Evolutionary conservation across 2,797 vertebrate species (phyloP), one percentile per base, ranked within the genome.

Genomic region (Crax fasciolata): DNA sequence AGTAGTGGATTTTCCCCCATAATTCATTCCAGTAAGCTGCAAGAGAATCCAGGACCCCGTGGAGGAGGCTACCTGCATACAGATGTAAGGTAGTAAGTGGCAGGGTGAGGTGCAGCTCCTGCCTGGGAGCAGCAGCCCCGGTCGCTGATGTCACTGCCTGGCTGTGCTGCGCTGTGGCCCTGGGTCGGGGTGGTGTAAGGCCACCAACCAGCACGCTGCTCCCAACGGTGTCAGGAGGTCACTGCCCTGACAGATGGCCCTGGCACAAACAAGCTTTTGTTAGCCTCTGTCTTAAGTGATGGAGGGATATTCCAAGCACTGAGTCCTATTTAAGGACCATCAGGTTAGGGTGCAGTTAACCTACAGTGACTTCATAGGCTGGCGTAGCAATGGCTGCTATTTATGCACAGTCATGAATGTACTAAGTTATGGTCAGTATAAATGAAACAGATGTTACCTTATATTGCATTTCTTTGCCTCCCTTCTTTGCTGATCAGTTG

Each of bases 401-500:
- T 35, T 35, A 35, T 70, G 58, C 12, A 35, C 2, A 2, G 66
- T 90, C 93, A 90, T 94, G 85, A 86, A 57, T 62, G 71, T 86
- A 62, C 63, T 93, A 24, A 80, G 87, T 87, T 87, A 66, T 78
- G 75, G 59, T 92, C 59, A 25, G 48, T 10, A 15, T 11, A 62
- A 54, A 78, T 89, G 79, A 90, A 79, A 76, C 74, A 92, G 86
- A 73, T 94, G 84, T 23, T 91, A 30, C 35, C 84, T 84, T 67
- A 78, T 32, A 55, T 58, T 77, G 44, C n/a, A 41, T 88, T 82
- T 91, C 74, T 93, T 61, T 92, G 68, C 71, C 75, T 89, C 18
- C 39, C 6, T 17, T 28, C 58, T 35, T 32, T 89, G 43, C 67
- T 89, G 75, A 67, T 55, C 0, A 15, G 52, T 59, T 54, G 77